Evolutionary conservation across 2,888 invertebrate species (phyloP), one percentile per base, ranked within the genome.

Genomic region (Carabus problematicus): DNA sequence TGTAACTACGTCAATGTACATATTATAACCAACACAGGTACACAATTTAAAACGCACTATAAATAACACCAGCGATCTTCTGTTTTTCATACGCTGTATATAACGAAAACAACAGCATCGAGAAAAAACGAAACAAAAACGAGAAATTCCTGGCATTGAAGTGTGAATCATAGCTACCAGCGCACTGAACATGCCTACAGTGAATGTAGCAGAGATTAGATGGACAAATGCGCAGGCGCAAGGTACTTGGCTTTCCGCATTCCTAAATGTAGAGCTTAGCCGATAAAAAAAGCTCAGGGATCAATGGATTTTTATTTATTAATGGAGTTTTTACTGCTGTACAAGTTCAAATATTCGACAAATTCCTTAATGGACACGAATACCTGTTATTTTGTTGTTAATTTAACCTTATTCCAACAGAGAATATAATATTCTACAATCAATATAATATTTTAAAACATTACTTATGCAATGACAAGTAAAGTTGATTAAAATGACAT

Each of bases 51-150:
- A 45, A 58, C 40, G 3, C 6, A n/a, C 59, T 59, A 66, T 58
- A 66, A 66, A 66, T 66, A 66, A 66, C 47, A 41, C 18, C 16
- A 52, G 14, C 19, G 6, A n/a, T 45, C 64, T 45, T 58, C 64
- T 45, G 64, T 39, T 8, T 55, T 11, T 52, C 52, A 16, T 12
- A 14, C 49, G 14, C 45, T n/a, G 7, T 40, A 41, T 29, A n/a
- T 55, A 60, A 60, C 60, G n/a, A 63, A 45, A 52, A 63, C 52
- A 61, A 61, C 56, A 47, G 19, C 66, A 45, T 8, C n/a, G 18
- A 41, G 16, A 64, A 64, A 64, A 64, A 64, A 59, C 47, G 18
- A 66, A 47, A 49, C 47, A 66, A 66, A 66, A 66, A 66, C 66
- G 47, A 66, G 59, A 66, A 66, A 66, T 66, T 66, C 66, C 66